Evolutionary conservation across 2,113 vertebrate genomes (phyloP).

Genomic region (Aegotheles bennettii): DNA sequence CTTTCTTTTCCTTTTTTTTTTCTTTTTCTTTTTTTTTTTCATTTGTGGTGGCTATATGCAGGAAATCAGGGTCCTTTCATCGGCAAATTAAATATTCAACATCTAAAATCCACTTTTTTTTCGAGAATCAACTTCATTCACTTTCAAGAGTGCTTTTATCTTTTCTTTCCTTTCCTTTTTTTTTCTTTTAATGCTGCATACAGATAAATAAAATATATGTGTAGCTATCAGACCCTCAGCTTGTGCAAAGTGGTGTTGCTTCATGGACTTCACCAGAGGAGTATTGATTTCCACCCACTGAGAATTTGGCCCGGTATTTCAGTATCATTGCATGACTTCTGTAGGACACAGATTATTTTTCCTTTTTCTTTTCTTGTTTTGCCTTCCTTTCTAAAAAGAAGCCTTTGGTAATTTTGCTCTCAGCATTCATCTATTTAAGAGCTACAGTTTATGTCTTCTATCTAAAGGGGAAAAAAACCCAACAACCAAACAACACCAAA

Average conservation of each 20-base stretch:
- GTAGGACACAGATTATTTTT: neutral
- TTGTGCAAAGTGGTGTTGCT: neutral
- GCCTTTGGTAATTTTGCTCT: slow-evolving; percentile 41
- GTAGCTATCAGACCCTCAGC: neutral
- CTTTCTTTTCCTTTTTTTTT: neutral
- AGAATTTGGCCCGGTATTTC: slow-evolving; percentile 15
- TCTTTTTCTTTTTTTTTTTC: neutral
- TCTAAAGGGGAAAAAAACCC: slow-evolving; percentile 20
- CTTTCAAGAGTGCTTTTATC: slow-evolving; percentile 78
- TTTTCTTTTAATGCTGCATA: neutral
- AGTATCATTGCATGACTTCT: neutral
- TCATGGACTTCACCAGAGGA: neutral
- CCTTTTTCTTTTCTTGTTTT: neutral
- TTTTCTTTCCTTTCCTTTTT: slow-evolving; percentile 41
- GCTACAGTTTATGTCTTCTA: slow-evolving; percentile 60
- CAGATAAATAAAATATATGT: slow-evolving; percentile 15
- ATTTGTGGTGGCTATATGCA: slow-evolving; percentile 67
- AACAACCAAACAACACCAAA: neutral
- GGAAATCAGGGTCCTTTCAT: slow-evolving; percentile 80
- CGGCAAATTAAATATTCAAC: slow-evolving; percentile 84
- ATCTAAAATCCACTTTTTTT: slow-evolving; percentile 72
- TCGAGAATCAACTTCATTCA: slow-evolving; percentile 76
- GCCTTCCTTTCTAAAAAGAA: neutral
- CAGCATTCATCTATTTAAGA: slow-evolving; percentile 63
- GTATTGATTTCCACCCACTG: neutral